These are phyloP conservation scores for Herpailurus yagouaroundi DNA, from an alignment of 2,113 vertebrate species.

Conservation along the genomic window DNA sequence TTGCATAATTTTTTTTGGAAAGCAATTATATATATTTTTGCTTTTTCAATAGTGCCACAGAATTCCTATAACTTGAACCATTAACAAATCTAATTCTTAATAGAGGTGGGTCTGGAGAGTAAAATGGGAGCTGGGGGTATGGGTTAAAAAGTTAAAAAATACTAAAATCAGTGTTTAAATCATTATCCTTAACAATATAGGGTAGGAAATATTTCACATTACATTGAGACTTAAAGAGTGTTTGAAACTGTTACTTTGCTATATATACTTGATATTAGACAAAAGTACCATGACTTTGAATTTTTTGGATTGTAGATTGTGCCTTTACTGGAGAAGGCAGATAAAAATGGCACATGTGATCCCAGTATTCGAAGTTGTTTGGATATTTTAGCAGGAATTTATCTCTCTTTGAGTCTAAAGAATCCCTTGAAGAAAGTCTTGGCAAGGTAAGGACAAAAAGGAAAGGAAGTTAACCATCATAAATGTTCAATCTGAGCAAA, in stretches of 20 bases:
- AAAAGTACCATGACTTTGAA: background rate
- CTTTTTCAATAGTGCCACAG: background rate
- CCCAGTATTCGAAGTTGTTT: constrained; percentile 88
- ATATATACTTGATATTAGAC: constrained; percentile 18
- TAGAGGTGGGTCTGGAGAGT: background rate
- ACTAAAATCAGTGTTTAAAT: constrained; percentile 33
- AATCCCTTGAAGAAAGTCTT: constrained; percentile 94
- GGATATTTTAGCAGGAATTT: constrained; percentile 87
- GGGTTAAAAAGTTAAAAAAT: constrained; percentile 32
- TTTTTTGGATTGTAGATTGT: constrained; percentile 85
- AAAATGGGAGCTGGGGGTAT: background rate
- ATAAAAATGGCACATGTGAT: constrained; percentile 72
- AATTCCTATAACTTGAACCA: background rate
- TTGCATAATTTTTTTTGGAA: background rate
- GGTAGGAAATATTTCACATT: background rate
- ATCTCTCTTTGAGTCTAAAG: constrained; percentile 89
- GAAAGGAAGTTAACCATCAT: background rate
- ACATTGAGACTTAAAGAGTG: constrained; percentile 10
- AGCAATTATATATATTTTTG: background rate
- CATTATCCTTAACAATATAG: background rate
- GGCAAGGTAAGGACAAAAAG: constrained; percentile 84
- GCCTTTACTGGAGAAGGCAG: constrained; percentile 87
- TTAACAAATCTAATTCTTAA: constrained; percentile 29
- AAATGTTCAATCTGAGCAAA: background rate
- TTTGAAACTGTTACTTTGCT: constrained; percentile 49